Conservation (phyloP, 2,888 invertebrate genomes). For the Panzeria rudis region DNA sequence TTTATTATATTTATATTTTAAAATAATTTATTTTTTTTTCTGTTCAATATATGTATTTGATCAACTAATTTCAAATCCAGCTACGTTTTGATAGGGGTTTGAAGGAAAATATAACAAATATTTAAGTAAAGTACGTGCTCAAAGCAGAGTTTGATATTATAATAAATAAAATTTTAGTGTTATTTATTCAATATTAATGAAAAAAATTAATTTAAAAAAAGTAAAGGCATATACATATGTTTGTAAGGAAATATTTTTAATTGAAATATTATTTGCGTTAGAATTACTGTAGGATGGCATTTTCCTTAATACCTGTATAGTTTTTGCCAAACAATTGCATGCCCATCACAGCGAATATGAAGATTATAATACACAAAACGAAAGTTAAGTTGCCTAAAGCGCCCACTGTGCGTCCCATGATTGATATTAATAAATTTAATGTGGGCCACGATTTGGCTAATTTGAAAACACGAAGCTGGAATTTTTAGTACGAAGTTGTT, state of each 20-base stretch:
- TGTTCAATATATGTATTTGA: constrained; percentile 7
- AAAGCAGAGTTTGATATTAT: constrained; percentile 75
- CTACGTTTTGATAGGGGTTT: constrained; percentile 48
- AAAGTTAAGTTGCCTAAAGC: constrained; percentile 99
- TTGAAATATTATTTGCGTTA: constrained; percentile 26
- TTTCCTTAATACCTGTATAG: constrained; percentile 86
- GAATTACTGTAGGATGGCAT: constrained; percentile 33
- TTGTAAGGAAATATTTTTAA: constrained; percentile 64
- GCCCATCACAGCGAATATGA: constrained; percentile 99
- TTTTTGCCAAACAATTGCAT: constrained; percentile 99
- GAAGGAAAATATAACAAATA: constrained; percentile 67
- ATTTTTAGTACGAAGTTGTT: constrained; percentile 69
- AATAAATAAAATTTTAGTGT: constrained; percentile 55
- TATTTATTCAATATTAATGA: constrained; percentile 38
- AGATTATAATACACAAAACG: constrained; percentile 99
- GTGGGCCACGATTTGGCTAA: constrained; percentile 99
- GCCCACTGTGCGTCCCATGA: constrained; percentile 99
- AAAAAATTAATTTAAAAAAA: constrained; percentile 61
- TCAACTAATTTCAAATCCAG: constrained; percentile 59
- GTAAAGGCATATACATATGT: constrained; percentile 48
- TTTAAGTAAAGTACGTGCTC: constrained; percentile 77
- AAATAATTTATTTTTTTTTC: not conserved
- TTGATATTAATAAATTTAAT: constrained; percentile 98
- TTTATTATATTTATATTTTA: not conserved
- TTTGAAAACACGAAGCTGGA: constrained; percentile 98